Conservation (phyloP, 2,797 vertebrate species). For the Yasuhikotakia modesta region DNA sequence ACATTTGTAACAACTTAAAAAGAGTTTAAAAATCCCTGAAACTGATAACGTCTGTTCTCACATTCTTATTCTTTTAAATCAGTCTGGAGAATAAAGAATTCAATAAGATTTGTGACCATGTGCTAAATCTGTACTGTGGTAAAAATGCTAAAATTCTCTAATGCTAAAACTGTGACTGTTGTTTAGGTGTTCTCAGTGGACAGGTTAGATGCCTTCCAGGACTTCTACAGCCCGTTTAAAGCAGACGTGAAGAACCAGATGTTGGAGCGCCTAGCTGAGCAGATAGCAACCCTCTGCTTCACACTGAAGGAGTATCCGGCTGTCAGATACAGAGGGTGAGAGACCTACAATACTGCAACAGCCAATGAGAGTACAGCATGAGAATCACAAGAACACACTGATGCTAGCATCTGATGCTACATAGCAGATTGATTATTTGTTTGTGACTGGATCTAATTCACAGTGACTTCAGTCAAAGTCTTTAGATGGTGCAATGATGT, state of each 20-base stretch:
- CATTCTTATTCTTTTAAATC: no score
- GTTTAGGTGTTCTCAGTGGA: constrained; percentile 75
- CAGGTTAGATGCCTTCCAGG: constrained; percentile 90
- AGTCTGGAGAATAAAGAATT: no score
- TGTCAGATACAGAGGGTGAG: constrained; percentile 92
- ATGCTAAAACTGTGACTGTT: neutral
- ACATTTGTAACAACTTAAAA: no score
- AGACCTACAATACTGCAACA: constrained; percentile 7
- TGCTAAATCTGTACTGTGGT: no score
- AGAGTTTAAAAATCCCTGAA: no score
- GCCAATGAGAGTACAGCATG: constrained; percentile 1
- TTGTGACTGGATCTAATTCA: neutral
- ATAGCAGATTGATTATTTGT: neutral
- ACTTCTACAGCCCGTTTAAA: constrained; percentile 97
- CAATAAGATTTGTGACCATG: neutral
- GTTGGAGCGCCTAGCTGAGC: constrained; percentile 92
- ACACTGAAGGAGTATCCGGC: constrained; percentile 97
- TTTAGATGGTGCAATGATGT: neutral
- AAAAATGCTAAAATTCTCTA: no score
- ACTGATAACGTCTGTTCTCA: no score
- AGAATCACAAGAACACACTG: neutral
- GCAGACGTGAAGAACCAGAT: constrained; percentile 92
- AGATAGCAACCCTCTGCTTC: constrained; percentile 91
- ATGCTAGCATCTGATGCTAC: neutral
- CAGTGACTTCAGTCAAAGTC: neutral